These are phyloP conservation scores for Sitta europaea DNA, from an alignment of 2,113 vertebrate species.

Conservation along the genomic window DNA sequence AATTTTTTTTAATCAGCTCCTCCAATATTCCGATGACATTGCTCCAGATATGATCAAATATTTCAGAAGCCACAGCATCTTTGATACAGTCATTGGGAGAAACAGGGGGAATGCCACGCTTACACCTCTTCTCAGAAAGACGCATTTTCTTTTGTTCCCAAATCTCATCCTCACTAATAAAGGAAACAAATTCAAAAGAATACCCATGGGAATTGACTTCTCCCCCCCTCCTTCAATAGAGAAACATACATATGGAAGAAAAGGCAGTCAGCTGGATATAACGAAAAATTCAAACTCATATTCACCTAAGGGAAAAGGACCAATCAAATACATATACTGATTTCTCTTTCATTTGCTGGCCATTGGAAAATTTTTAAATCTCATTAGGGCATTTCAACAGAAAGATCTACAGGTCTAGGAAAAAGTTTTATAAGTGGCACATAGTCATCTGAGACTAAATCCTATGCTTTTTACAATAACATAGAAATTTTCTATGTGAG, in stretches of 20 bases:
- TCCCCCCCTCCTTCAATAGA: neutral
- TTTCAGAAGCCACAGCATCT: constrained; percentile 75
- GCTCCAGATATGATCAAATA: constrained; percentile 80
- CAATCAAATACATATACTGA: neutral
- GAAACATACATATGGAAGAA: neutral
- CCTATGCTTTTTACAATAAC: neutral
- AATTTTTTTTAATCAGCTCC: constrained; percentile 74
- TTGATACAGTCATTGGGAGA: constrained; percentile 81
- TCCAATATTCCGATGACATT: constrained; percentile 66
- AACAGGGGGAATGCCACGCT: constrained; percentile 75
- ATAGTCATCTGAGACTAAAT: neutral
- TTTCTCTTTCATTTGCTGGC: neutral
- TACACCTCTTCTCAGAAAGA: constrained; percentile 31
- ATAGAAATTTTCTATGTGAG: too few relatives aligned
- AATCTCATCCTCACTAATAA: constrained; percentile 71
- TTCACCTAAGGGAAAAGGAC: neutral
- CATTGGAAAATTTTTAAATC: neutral
- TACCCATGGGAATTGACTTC: neutral
- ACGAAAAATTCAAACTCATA: neutral
- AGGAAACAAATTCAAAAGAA: constrained; percentile 44
- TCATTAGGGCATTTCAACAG: neutral
- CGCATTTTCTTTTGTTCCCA: constrained; percentile 58
- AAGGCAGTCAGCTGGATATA: neutral
- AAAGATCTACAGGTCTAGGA: neutral
- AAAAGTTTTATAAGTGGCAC: neutral